Conservation (phyloP, 2,113 vertebrate species). For the Perca fluviatilis region DNA sequence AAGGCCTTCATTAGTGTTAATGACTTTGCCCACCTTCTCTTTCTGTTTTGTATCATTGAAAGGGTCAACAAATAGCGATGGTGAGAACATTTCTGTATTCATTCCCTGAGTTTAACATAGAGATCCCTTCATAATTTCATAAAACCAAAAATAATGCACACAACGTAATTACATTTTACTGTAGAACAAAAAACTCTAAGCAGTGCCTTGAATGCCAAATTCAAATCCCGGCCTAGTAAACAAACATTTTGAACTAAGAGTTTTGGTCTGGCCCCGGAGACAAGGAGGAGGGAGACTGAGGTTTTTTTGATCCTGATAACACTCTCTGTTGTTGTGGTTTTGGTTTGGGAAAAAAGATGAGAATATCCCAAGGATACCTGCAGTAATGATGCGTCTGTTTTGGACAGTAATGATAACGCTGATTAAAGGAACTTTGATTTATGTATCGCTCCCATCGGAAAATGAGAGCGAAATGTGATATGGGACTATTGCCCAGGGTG, state of each 20-base stretch:
- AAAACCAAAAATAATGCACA: not conserved
- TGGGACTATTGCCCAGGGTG: constrained; percentile 1
- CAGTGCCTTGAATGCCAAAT: not conserved
- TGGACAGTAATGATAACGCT: constrained; percentile 12
- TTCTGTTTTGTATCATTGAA: not conserved
- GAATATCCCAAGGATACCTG: constrained; percentile 27
- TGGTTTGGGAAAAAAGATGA: not conserved
- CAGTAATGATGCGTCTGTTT: constrained; percentile 21
- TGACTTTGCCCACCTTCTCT: not conserved
- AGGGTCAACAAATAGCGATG: not conserved
- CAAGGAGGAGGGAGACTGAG: not conserved
- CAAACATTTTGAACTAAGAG: constrained; percentile 13
- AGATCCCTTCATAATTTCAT: not conserved
- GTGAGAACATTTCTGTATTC: not conserved
- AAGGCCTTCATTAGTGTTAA: not conserved
- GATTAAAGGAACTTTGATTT: constrained; percentile 35
- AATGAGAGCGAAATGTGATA: constrained; percentile 21
- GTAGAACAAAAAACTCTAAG: not conserved
- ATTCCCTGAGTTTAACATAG: not conserved
- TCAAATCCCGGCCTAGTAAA: not conserved
- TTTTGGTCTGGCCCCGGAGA: constrained; percentile 4
- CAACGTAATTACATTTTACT: constrained; percentile 1
- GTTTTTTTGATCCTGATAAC: constrained; percentile 38
- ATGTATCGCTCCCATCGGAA: constrained; percentile 9
- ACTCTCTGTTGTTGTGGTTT: constrained; percentile 12